Percentiles rank a stretch among this genome's conserved stretches.
phyloP scores from a whole-genome alignment of 2,113 vertebrate genomes.

The Pseudopodoces humilis region DNA sequence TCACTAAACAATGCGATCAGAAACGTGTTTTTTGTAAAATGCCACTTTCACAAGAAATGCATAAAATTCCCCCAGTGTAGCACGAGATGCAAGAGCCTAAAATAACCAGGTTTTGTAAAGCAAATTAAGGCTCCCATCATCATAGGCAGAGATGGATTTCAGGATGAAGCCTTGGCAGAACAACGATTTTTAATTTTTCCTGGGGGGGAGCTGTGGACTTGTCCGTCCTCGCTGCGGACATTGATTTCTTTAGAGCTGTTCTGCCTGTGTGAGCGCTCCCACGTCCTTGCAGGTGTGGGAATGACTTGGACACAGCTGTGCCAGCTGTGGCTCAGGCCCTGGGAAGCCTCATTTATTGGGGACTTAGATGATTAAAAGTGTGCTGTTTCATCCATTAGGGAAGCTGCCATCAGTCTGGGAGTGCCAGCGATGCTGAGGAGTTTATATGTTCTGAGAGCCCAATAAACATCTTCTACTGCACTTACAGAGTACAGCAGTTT shows the following conservation, averaged over 20 bases:
- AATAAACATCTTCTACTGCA: neutral
- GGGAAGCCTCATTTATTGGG: neutral
- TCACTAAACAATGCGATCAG: neutral
- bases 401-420: neutral
- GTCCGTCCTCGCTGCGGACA: fast-evolving
- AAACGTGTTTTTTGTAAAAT: neutral
- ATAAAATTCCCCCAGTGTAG: neutral
- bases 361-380: neutral
- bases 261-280: fast-evolving
- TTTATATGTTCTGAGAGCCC: neutral
- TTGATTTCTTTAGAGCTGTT: neutral
- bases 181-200: neutral
- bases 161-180: neutral
- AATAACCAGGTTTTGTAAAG: neutral
- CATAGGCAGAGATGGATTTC: neutral
- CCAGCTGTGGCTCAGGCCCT: neutral
- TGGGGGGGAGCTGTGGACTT: neutral
- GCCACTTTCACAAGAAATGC: neutral
- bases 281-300: neutral
- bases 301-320: neutral
- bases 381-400: neutral
- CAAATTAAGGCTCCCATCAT: neutral
- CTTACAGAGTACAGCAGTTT: neutral
- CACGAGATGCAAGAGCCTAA: neutral
- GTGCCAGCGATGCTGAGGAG: neutral